A percentile compares a stretch with the other conserved stretches of the same genome.
phyloP scores from a whole-genome alignment of 2,113 vertebrate species.

The pig (Sus scrofa) region T2T-Sscrofa CM000818.6:106006001-106006500 shows the following conservation, averaged over 20 bases:
- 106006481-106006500: neutral
- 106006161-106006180: neutral
- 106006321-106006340: neutral
- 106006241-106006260: neutral
- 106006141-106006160: neutral
- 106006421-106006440: neutral
- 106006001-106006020: too few species aligned
- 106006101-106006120: conserved; percentile 37
- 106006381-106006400: conserved; percentile 13
- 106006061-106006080: conserved; percentile 33
- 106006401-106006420: conserved; percentile 20
- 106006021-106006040: too few species aligned
- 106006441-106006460: neutral
- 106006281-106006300: neutral
- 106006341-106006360: neutral
- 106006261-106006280: neutral
- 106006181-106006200: conserved; percentile 16
- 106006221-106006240: neutral
- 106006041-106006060: conserved; percentile 44
- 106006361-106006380: neutral
- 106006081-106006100: neutral
- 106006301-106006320: conserved; percentile 22
- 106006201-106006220: neutral
- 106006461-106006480: conserved; percentile 37
- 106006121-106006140: neutral